Evolutionary conservation across 2,113 vertebrate species (phyloP), one percentile per base, ranked within the genome.

Genomic region (Parotia lawesii): DNA sequence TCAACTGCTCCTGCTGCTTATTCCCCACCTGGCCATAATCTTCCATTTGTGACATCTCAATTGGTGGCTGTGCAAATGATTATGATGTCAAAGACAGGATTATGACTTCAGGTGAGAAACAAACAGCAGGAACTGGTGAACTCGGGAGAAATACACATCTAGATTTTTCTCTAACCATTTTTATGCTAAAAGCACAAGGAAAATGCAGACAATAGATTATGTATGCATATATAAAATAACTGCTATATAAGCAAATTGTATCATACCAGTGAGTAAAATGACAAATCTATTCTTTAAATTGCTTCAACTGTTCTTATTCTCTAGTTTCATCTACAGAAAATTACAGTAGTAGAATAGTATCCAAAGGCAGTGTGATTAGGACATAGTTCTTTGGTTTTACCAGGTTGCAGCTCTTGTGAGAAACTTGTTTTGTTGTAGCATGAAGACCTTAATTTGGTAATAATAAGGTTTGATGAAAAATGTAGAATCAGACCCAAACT

Each of bases 51-150:
- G 97, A 97, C 96, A 96, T 97, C 95, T 97, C 95, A 92, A 91
- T 92, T 87, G 96, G 93, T 95, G 95, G 74, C 77, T 85, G 84
- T 89, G 88, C 94, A 95, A 96, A 97, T 94, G 93, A 96, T 96
- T 93, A 95, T 85, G 93, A 95, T 97, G 95, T 97, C 95, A 96
- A 96, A 96, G 90, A 79, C 91, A 85, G 76, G 92, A 95, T 95
- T 95, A 95, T 92, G 94, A 94, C 86, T 97, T 97, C 95, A 95
- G 92, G 97, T 97, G 96, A 96, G 95, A 95, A 94, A 91, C 45
- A 96, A 96, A 92, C 94, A 90, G 94, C 93, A 92, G 95, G 97
- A 91, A 77, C 78, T 60, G 58, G 65, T 95, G 94, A 96, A 93
- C 91, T 92, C 45, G 1, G 64, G 86, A 97, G 90, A 92, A 93